phyloP scores from a whole-genome alignment of 2,888 invertebrate genomes.

The Parelbella ahira region DNA sequence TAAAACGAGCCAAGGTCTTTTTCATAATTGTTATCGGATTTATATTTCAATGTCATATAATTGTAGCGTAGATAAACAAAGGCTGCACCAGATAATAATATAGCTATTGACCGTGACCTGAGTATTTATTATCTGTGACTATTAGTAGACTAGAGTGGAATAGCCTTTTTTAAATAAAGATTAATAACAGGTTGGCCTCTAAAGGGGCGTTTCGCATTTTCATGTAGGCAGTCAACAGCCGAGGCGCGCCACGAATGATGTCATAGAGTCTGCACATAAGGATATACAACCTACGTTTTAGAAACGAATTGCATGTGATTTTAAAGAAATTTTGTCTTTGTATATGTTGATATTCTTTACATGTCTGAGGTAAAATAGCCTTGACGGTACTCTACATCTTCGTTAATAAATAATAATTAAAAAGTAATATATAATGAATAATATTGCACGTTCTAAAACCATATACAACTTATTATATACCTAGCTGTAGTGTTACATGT shows the following conservation, averaged over 20 bases:
- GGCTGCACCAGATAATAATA: constrained; percentile 12
- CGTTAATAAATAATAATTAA: too few relatives aligned
- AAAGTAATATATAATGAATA: too few relatives aligned
- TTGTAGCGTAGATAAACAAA: constrained; percentile 2
- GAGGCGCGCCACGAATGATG: constrained; percentile 19
- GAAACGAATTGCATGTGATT: too few relatives aligned
- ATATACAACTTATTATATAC: too few relatives aligned
- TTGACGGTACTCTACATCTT: too few relatives aligned
- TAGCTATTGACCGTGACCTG: constrained; percentile 12
- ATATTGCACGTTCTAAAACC: too few relatives aligned
- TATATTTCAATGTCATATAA: constrained; percentile 3
- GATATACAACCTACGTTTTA: too few relatives aligned
- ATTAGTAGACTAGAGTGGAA: not conserved
- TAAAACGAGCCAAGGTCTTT: too few relatives aligned
- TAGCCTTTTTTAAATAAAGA: not conserved
- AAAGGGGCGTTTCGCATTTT: constrained; percentile 2
- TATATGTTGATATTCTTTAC: too few relatives aligned
- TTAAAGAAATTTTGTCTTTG: too few relatives aligned
- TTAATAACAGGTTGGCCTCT: constrained; percentile 3
- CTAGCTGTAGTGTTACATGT: too few relatives aligned
- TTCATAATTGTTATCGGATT: not conserved
- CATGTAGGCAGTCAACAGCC: not conserved
- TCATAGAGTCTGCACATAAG: not conserved
- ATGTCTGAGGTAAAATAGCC: too few relatives aligned
- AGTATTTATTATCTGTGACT: constrained; percentile 6